Evolutionary conservation across 1,140 invertebrate species (phyloP).

Genomic region (Argopecten irradians): DNA sequence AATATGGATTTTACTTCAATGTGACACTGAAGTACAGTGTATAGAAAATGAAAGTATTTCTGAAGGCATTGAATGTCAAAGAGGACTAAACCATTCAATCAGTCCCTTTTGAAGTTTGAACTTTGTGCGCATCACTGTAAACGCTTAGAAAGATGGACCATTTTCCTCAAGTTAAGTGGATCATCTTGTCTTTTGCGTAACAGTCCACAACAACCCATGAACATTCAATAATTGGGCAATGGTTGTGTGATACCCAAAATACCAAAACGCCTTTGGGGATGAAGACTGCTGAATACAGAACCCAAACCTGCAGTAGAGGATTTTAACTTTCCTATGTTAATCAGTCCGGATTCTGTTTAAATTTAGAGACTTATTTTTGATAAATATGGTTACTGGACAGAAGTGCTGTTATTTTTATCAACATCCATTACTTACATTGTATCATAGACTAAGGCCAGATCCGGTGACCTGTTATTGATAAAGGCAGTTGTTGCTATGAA

Average conservation of each 20-base stretch:
- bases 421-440: neutral
- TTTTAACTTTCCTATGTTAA: slow-evolving; percentile 4
- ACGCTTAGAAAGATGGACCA: neutral
- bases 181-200: neutral
- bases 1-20: too few species aligned
- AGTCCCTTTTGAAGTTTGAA: neutral
- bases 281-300: neutral
- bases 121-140: neutral
- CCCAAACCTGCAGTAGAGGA: neutral
- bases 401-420: slow-evolving; percentile 23
- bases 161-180: neutral
- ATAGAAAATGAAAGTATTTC: too few species aligned
- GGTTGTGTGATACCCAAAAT: neutral
- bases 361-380: slow-evolving; percentile 23
- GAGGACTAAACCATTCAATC: neutral
- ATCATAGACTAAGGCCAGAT: slow-evolving; percentile 8
- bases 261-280: neutral
- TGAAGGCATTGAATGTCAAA: neutral
- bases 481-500: neutral
- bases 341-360: neutral
- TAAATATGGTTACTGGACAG: neutral
- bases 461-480: neutral
- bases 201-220: neutral
- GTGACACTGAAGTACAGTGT: too few species aligned
- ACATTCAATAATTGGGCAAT: neutral